A percentile compares a stretch with the other conserved stretches of the same genome.
Conservation (phyloP, 2,797 vertebrate genomes). For the Austrolebias charrua region DNA sequence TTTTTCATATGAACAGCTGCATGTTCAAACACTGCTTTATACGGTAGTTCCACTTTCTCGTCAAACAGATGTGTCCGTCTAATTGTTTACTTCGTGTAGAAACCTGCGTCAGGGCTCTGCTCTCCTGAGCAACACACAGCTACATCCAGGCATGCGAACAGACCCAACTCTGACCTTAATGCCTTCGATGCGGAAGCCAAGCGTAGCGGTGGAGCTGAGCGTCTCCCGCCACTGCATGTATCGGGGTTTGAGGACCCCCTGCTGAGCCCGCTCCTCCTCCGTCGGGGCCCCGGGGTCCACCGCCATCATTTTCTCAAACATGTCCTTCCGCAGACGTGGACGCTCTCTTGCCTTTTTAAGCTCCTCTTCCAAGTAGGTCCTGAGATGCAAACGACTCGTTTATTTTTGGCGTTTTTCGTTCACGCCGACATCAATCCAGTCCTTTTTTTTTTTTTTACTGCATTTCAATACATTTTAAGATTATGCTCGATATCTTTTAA, state of each 20-base stretch:
- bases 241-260: constrained; percentile 87
- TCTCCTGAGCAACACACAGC: not conserved
- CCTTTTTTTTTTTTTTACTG: too few species aligned
- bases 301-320: constrained; percentile 93
- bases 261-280: constrained; percentile 81
- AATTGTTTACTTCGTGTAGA: constrained; percentile 22
- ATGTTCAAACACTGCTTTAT: constrained; percentile 15
- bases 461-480: too few species aligned
- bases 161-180: constrained; percentile 81
- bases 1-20: constrained; percentile 13
- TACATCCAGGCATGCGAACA: not conserved
- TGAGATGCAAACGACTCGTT: constrained; percentile 42
- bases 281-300: constrained; percentile 88
- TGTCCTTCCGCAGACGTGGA: constrained; percentile 85
- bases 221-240: constrained; percentile 97
- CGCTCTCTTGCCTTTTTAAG: constrained; percentile 84
- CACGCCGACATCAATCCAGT: too few species aligned
- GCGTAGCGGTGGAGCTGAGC: constrained; percentile 86
- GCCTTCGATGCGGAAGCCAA: constrained; percentile 93
- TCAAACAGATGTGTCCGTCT: constrained; percentile 38
- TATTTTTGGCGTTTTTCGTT: too few species aligned
- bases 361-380: constrained; percentile 92
- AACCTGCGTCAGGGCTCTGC: not conserved
- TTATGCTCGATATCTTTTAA: too few species aligned
- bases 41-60: constrained; percentile 3